phyloP scores from a whole-genome alignment of 1,140 invertebrate genomes.

The Adelges cooleyi region DNA sequence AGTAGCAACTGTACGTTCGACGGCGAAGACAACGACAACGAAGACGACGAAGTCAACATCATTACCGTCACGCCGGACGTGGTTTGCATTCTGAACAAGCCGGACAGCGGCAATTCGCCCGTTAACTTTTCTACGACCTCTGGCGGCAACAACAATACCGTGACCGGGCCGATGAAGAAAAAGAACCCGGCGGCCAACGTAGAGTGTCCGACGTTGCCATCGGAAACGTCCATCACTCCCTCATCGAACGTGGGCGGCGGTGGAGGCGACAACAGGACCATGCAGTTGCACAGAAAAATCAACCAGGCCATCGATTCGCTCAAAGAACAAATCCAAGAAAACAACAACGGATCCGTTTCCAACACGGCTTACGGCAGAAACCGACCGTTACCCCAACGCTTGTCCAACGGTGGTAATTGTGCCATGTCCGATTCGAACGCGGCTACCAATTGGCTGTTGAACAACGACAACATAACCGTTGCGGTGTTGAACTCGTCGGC shows the following conservation, averaged over 20 bases:
- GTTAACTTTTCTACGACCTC: not conserved
- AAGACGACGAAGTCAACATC: conserved; percentile 10
- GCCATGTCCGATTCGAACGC: not conserved
- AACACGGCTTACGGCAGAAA: not conserved
- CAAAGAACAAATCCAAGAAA: not conserved
- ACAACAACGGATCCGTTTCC: too few species aligned
- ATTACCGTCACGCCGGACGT: conserved; percentile 44
- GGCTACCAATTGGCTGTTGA: not conserved
- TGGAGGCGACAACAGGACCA: not conserved
- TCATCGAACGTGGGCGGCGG: not conserved
- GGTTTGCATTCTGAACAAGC: conserved; percentile 41
- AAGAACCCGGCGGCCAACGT: not conserved
- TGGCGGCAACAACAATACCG: not conserved
- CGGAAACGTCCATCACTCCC: not conserved
- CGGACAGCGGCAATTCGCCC: not conserved
- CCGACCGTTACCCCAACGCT: not conserved
- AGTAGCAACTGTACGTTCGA: not conserved
- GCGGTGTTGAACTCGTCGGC: not conserved
- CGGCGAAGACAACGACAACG: not conserved
- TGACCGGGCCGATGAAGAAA: not conserved
- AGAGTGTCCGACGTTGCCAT: not conserved
- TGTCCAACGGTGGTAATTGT: not conserved
- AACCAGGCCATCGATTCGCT: conserved; percentile 12
- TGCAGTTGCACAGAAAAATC: not conserved
- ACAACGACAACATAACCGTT: not conserved